Base-by-base conservation (phyloP, 2,888 invertebrate genomes). In the Callinectes sapidus region DNA sequence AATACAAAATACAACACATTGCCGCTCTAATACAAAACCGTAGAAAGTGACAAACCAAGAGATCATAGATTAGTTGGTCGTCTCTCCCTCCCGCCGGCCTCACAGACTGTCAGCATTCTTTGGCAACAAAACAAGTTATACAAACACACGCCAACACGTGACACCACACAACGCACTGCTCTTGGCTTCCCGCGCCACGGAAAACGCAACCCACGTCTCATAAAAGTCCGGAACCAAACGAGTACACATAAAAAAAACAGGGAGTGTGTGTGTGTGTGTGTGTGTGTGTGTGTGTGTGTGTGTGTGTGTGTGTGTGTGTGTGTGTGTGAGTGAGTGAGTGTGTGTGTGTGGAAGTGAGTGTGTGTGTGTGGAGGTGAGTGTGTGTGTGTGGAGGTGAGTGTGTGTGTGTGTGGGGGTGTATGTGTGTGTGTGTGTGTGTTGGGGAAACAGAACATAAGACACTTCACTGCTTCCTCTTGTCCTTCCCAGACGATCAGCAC, bases 71-170 rank as follows among this genome's bases (percentile, higher is more conserved):
- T n/a, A n/a, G 23, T 48, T 28, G 28, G 86, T 48, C 54, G 48
- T 28, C 88, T 42, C 61, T 86, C 86, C 91, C 92, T 87, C 85
- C 92, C 85, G 91, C 92, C 88, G 71, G 85, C 88, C 90, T 89
- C 32, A 90, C 81, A 91, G 88, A 91, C 92, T 88, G 91, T 93
- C 91, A 90, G 92, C 92, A 91, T 85, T 93, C 92, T 93, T 93
- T 93, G 92, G 92, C 92, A 93, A 93, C 92, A 91, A 93, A 91
- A 86, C 86, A 86, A 92, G 89, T 92, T 86, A 92, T 85, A 92
- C 39, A 92, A 85, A 81, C 81, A 35, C 61, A 35, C 85, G 28
- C 81, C 81, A 77, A 66, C 88, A 54, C 54, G 91, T 88, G 66
- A 77, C 35, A 81, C 14, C 14, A 81, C 32, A 35, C 23, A 61